phyloP scores from a whole-genome alignment of 2,113 vertebrate species.

The Melanocharis versteri region DNA sequence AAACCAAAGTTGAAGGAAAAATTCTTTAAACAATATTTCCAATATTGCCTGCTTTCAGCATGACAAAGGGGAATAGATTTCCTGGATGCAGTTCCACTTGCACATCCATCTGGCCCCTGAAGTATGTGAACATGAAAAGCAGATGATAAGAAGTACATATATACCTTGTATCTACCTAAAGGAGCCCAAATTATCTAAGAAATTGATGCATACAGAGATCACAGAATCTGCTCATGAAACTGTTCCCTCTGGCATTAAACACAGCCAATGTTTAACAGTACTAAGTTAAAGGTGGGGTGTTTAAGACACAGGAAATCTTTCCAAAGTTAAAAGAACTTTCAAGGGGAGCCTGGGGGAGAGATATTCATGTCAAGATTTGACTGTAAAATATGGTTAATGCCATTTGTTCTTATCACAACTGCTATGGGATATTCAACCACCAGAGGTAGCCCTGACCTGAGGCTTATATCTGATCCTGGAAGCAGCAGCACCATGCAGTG shows the following conservation, averaged over 20 bases:
- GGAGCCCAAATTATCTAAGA: slow-evolving; percentile 10
- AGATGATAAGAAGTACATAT: neutral
- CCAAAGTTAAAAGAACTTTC: neutral
- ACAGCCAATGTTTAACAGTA: slow-evolving; percentile 18
- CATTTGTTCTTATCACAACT: neutral
- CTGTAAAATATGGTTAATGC: neutral
- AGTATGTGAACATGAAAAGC: neutral
- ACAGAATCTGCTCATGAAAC: slow-evolving; percentile 12
- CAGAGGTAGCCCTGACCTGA: neutral
- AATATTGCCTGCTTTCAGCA: neutral
- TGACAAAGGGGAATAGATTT: neutral
- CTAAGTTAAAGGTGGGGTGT: neutral
- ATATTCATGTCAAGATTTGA: neutral
- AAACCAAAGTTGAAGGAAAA: neutral
- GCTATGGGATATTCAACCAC: neutral
- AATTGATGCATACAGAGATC: slow-evolving; percentile 11
- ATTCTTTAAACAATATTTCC: neutral
- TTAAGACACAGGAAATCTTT: neutral
- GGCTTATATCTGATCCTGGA: neutral
- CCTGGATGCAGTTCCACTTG: neutral
- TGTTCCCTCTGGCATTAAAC: neutral
- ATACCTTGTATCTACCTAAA: neutral
- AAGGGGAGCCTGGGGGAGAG: neutral
- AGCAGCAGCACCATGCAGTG: neutral
- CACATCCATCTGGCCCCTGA: slow-evolving; percentile 10